These are phyloP conservation scores for Thera britannica DNA, from an alignment of 2,888 invertebrate genomes.

Conservation along the genomic window DNA sequence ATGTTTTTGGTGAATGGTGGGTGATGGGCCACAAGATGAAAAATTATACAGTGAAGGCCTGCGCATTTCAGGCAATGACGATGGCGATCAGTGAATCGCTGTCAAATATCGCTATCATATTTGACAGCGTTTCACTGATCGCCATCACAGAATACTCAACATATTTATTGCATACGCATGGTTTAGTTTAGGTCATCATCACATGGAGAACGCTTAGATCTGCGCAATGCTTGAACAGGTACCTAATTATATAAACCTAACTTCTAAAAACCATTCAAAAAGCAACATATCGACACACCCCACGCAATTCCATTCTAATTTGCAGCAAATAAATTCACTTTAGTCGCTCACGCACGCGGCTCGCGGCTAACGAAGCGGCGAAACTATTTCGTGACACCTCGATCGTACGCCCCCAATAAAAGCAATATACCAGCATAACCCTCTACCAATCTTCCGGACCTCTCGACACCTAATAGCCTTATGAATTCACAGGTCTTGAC, in stretches of 20 bases:
- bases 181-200: no score
- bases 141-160: no score
- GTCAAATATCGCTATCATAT: no score
- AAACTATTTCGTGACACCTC: conserved; percentile 74
- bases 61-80: no score
- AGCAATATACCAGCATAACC: conserved; percentile 70
- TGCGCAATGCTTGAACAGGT: not conserved
- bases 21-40: no score
- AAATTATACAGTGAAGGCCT: no score
- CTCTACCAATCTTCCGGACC: conserved; percentile 36
- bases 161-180: no score
- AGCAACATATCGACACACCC: conserved; percentile 30
- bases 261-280: conserved; percentile 4
- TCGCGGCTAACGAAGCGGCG: conserved; percentile 60
- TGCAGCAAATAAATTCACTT: conserved; percentile 42
- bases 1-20: no score
- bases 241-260: not conserved
- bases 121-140: no score
- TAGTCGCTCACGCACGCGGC: conserved; percentile 29
- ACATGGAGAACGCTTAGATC: no score
- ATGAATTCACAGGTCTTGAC: conserved; percentile 32
- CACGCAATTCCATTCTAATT: conserved; percentile 44
- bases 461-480: not conserved
- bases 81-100: no score
- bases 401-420: conserved; percentile 62